Base-by-base conservation (phyloP, 30 jellyfish, hydroid and myxozoan species). In the Cassiopea xamachana region DNA sequence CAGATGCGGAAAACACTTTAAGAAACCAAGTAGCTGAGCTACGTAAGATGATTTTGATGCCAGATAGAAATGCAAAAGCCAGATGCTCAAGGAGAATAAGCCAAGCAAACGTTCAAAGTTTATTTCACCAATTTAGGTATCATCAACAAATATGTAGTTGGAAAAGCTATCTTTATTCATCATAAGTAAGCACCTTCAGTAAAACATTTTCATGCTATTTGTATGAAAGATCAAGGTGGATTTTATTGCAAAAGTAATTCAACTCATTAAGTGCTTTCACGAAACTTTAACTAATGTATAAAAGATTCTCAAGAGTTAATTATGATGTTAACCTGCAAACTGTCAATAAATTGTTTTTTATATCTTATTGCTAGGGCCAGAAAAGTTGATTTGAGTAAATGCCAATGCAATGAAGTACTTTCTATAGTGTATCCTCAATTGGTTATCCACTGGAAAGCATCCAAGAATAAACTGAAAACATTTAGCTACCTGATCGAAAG, bases 401-500 rank as follows among this genome's bases (percentile, higher is more conserved):
- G 98, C 86, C 94, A 89, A 19, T 94, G 98, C 80, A 90, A 82
- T 51, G 85, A 94, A 68, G 97, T 94, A 9, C 13, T 85, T 60
- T 96, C 98, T 47, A 46, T 80, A 44, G 87, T 88, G 43, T 88
- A 70, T 69, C 97, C 99, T 61, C 97, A 95, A 80, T 88, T 95
- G 59, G 97, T 87, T 1, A 76, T 17, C 43, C 97, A 91, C 88
- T 95, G 98, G 98, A 86, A 79, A 70, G 89, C 97, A 16, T 90
- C 99, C 1, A 80, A 79, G 69, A 95, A 87, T 83, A 64, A 64
- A 27, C 83, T 91, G 92, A 95, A 95, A 73, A 80, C 97, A 12
- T 95, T 91, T 73, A 96, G 78, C 49, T 95, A 95, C 92, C 16
- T 80, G 69, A 87, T 84, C 69, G 99, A 91, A 44, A 96, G 97